These are phyloP conservation scores for Anser brachyrhynchus DNA, from an alignment of 2,113 vertebrate species.

Conservation along the genomic window DNA sequence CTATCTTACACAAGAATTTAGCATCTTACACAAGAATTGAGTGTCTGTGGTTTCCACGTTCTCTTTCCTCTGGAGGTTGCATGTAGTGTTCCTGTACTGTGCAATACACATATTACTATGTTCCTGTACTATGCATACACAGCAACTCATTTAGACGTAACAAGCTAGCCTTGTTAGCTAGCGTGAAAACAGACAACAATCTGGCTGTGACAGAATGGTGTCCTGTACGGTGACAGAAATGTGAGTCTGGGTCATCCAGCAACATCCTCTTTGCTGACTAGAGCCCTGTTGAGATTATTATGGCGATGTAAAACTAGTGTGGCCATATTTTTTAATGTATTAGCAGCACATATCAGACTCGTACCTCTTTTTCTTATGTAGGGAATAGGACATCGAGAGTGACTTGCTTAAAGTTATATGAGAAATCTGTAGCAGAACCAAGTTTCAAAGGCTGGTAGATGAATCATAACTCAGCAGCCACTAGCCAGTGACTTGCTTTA, in stretches of 20 bases:
- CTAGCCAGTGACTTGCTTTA: background rate
- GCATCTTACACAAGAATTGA: background rate
- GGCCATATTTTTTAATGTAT: background rate
- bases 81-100: background rate
- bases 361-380: background rate
- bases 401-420: background rate
- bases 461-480: background rate
- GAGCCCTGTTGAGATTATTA: background rate
- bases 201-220: background rate
- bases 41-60: background rate
- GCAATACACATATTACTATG: background rate
- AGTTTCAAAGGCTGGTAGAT: background rate
- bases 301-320: background rate
- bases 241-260: background rate
- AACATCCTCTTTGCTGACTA: background rate
- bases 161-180: background rate
- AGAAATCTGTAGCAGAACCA: background rate
- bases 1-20: background rate
- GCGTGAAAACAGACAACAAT: background rate
- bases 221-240: background rate
- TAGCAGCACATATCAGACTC: rapidly evolving
- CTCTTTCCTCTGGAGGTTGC: background rate
- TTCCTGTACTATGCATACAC: background rate
- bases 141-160: background rate
- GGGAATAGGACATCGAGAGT: background rate